A percentile compares a stretch with the other conserved stretches of the same genome.
phyloP scores from a whole-genome alignment of 2,888 invertebrate genomes.

The Sarcophaga variegata region DNA sequence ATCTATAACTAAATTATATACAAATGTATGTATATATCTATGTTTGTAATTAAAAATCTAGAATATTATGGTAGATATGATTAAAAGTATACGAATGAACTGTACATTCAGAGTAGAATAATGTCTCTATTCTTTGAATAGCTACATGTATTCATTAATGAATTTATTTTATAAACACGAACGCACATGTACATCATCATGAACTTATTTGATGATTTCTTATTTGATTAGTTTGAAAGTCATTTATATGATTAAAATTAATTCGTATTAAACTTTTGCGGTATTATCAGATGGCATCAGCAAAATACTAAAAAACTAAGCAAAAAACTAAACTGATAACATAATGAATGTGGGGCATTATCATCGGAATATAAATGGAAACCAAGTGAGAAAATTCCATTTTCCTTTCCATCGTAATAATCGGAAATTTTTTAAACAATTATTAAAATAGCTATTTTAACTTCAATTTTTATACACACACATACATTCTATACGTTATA shows the following conservation, averaged over 20 bases:
- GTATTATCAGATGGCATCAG: background rate
- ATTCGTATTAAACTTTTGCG: background rate
- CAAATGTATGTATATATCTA: background rate
- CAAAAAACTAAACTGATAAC: background rate
- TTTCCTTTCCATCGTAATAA: too few species aligned
- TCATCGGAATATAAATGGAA: too few species aligned
- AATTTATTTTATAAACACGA: constrained; percentile 14
- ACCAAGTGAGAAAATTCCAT: too few species aligned
- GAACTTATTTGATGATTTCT: background rate
- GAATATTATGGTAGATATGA: constrained; percentile 28
- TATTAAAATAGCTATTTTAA: too few species aligned
- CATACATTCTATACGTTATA: too few species aligned
- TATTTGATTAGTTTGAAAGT: constrained; percentile 39
- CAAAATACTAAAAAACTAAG: background rate
- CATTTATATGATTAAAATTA: constrained; percentile 35
- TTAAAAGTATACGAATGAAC: constrained; percentile 20
- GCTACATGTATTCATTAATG: constrained; percentile 24
- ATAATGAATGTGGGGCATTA: too few species aligned
- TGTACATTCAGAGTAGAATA: background rate
- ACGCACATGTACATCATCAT: background rate
- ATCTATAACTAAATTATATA: too few species aligned
- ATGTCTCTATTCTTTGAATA: background rate
- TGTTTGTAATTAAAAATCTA: background rate
- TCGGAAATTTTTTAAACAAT: too few species aligned
- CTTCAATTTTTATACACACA: too few species aligned